Evolutionary conservation across 2,797 vertebrate species (phyloP).

Genomic region (Momotus momota): DNA sequence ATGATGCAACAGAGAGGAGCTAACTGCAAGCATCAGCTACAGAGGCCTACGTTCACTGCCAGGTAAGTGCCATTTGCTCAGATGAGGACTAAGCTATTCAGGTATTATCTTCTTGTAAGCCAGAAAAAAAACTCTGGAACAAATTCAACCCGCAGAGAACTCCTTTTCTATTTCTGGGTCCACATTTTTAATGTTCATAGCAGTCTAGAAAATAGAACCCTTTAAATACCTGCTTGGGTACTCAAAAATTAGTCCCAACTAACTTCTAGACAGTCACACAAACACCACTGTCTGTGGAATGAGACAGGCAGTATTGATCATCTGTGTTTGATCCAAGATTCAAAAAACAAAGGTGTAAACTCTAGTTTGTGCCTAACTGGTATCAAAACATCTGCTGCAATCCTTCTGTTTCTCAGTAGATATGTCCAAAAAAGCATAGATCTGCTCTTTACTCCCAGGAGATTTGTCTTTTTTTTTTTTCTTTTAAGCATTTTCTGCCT

Average conservation of each 20-base stretch:
- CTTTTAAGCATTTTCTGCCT: neutral
- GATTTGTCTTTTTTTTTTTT: neutral
- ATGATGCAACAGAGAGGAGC: neutral
- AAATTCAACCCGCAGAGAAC: neutral
- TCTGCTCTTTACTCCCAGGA: neutral
- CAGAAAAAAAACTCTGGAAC: neutral
- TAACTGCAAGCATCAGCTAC: neutral
- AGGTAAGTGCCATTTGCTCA: neutral
- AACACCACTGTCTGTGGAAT: neutral
- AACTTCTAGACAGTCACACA: neutral
- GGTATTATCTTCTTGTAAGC: neutral
- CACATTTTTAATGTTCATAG: neutral
- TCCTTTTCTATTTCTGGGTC: neutral
- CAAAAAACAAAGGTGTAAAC: accelerated
- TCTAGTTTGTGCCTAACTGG: too few relatives aligned
- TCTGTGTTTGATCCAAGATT: accelerated
- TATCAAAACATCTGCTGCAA: neutral
- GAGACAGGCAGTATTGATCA: neutral
- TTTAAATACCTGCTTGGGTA: neutral
- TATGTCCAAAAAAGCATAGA: neutral
- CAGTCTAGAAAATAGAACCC: neutral
- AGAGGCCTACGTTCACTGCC: neutral
- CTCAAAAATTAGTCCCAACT: neutral
- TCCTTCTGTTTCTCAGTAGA: neutral
- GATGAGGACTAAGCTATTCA: neutral